These are phyloP conservation scores for Drosophila eugracilis DNA, from an alignment of 1,140 invertebrate species.

Conservation along the genomic window DNA sequence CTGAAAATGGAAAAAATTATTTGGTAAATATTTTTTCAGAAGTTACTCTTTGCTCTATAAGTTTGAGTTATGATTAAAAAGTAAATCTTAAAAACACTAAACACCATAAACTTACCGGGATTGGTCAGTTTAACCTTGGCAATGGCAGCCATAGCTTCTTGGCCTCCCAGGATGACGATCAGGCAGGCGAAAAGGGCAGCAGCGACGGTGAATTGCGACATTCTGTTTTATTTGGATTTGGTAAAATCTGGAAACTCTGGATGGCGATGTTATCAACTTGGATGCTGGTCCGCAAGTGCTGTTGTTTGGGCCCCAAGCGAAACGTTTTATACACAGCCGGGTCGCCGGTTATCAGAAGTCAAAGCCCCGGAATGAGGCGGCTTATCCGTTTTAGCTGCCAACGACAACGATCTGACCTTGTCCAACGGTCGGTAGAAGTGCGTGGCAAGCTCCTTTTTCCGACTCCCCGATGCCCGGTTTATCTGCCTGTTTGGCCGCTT, in stretches of 20 bases:
- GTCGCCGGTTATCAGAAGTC: slow-evolving; percentile 40
- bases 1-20: too few relatives aligned
- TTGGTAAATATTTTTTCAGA: too few relatives aligned
- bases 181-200: slow-evolving; percentile 36
- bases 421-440: slow-evolving; percentile 47
- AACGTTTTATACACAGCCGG: slow-evolving; percentile 66
- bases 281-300: slow-evolving; percentile 56
- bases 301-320: slow-evolving; percentile 16
- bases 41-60: too few relatives aligned
- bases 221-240: slow-evolving; percentile 16
- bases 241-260: neutral
- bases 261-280: slow-evolving; percentile 24
- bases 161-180: slow-evolving; percentile 19
- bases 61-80: too few relatives aligned
- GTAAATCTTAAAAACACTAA: too few relatives aligned
- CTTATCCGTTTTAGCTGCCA: slow-evolving; percentile 58
- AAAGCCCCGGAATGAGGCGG: slow-evolving; percentile 48
- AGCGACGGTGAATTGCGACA: slow-evolving; percentile 39
- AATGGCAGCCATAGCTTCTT: slow-evolving; percentile 46
- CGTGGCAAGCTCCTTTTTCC: slow-evolving; percentile 47
- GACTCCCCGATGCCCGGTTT: slow-evolving; percentile 30
- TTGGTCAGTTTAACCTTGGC: slow-evolving; percentile 56
- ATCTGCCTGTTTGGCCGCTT: slow-evolving; percentile 75
- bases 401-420: slow-evolving; percentile 61
- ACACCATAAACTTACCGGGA: slow-evolving; percentile 53